A percentile compares a stretch with the other conserved stretches of the same genome.
Evolutionary conservation across 2,113 vertebrate species (phyloP).

Genomic region (Prunella fulvescens): DNA sequence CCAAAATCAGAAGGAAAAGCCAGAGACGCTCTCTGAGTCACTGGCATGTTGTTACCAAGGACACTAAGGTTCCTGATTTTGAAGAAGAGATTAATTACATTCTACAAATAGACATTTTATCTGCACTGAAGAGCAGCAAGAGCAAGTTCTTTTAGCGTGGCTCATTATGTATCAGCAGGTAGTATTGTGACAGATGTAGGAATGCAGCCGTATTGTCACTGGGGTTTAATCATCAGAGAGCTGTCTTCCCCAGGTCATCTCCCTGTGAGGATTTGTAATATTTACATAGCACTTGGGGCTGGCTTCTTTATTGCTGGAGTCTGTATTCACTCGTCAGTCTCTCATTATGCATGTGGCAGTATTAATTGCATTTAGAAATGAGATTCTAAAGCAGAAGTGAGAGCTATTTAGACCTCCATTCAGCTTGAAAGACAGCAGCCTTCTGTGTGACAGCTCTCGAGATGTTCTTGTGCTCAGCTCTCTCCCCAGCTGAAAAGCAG

Average conservation of each 20-base stretch:
- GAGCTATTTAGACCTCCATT: constrained; percentile 56
- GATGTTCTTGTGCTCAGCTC: constrained; percentile 47
- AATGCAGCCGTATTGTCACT: constrained; percentile 30
- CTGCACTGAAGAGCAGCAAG: constrained; percentile 44
- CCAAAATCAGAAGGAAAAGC: background rate
- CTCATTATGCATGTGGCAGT: constrained; percentile 62
- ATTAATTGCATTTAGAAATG: constrained; percentile 67
- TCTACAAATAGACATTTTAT: constrained; percentile 58
- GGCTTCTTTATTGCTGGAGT: constrained; percentile 31
- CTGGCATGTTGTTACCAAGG: constrained; percentile 63
- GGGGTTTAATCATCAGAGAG: constrained; percentile 52
- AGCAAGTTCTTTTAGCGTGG: constrained; percentile 3
- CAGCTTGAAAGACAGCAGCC: constrained; percentile 56
- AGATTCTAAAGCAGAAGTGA: constrained; percentile 57
- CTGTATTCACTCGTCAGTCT: constrained; percentile 57
- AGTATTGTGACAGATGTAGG: constrained; percentile 58
- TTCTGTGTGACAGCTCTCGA: constrained; percentile 57
- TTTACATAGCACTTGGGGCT: constrained; percentile 57
- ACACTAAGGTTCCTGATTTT: constrained; percentile 61
- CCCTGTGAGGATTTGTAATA: constrained; percentile 45
- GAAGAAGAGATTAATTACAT: constrained; percentile 61
- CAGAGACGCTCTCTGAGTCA: constrained; percentile 23
- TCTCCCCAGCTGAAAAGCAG: constrained; percentile 67
- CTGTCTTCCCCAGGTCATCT: constrained; percentile 49
- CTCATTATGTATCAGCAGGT: constrained; percentile 54